phyloP scores from a whole-genome alignment of 2,888 invertebrate genomes.

The Xestia ashworthii region DNA sequence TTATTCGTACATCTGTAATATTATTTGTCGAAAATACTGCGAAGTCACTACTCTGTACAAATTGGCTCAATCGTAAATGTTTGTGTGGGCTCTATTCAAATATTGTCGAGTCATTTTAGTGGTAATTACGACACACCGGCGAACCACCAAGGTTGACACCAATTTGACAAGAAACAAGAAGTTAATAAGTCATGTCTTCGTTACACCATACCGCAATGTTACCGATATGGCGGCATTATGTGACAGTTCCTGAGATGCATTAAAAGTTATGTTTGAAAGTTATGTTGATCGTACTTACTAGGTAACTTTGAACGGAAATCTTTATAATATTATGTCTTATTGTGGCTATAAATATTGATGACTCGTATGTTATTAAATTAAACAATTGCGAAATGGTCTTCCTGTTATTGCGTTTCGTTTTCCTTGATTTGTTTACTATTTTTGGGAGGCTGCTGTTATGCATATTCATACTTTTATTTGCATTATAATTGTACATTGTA shows the following conservation, averaged over 20 bases:
- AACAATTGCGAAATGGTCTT: not conserved
- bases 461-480: too few species aligned
- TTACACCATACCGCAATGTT: constrained; percentile 57
- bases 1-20: constrained; percentile 33
- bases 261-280: constrained; percentile 48
- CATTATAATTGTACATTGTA: too few species aligned
- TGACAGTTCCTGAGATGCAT: constrained; percentile 46
- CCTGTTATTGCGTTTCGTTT: not conserved
- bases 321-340: constrained; percentile 14
- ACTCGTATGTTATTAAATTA: not conserved
- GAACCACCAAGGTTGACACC: constrained; percentile 69
- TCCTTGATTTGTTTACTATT: constrained; percentile 1
- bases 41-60: constrained; percentile 60
- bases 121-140: constrained; percentile 58
- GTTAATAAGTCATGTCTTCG: constrained; percentile 49
- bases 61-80: constrained; percentile 65
- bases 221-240: constrained; percentile 62
- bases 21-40: constrained; percentile 33
- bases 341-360: constrained; percentile 10
- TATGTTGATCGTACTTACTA: constrained; percentile 13
- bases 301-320: constrained; percentile 35
- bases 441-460: not conserved
- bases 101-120: constrained; percentile 68
- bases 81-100: constrained; percentile 66
- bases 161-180: constrained; percentile 69